Percentiles rank a stretch among this genome's conserved stretches.
Conservation (phyloP, 2,888 invertebrate species). For the Bellardia bayeri region DNA sequence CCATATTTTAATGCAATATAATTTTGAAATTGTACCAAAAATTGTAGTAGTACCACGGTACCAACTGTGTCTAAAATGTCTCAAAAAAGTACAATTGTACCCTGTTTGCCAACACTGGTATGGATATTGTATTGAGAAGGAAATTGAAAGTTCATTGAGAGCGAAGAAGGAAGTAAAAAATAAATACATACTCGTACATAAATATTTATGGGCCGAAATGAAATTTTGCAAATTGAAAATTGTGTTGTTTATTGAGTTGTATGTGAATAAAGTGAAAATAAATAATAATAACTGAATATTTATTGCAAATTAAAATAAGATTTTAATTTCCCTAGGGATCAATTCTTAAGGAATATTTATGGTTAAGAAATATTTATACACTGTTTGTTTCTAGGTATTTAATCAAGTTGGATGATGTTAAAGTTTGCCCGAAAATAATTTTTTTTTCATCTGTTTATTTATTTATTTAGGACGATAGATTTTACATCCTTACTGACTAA, state of each 20-base stretch:
- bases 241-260: neutral
- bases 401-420: too few relatives aligned
- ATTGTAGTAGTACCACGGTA: too few relatives aligned
- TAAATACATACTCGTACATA: neutral
- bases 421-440: too few relatives aligned
- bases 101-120: too few relatives aligned
- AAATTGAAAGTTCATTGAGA: conserved; percentile 49
- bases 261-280: neutral
- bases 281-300: conserved; percentile 23
- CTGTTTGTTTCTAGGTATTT: too few relatives aligned
- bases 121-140: conserved; percentile 23
- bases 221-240: conserved; percentile 39
- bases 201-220: conserved; percentile 35
- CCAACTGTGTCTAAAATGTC: too few relatives aligned
- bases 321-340: conserved; percentile 13
- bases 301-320: conserved; percentile 21
- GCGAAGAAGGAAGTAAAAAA: neutral
- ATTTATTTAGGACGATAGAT: too few relatives aligned
- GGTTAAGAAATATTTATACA: neutral
- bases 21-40: too few relatives aligned
- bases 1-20: too few relatives aligned
- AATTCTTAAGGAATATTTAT: neutral
- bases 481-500: too few relatives aligned
- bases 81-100: too few relatives aligned
- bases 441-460: too few relatives aligned